A percentile compares a stretch with the other conserved stretches of the same genome.
Evolutionary conservation across 2,797 vertebrate genomes (phyloP).

Genomic region (Poeciliopsis gracilis): DNA sequence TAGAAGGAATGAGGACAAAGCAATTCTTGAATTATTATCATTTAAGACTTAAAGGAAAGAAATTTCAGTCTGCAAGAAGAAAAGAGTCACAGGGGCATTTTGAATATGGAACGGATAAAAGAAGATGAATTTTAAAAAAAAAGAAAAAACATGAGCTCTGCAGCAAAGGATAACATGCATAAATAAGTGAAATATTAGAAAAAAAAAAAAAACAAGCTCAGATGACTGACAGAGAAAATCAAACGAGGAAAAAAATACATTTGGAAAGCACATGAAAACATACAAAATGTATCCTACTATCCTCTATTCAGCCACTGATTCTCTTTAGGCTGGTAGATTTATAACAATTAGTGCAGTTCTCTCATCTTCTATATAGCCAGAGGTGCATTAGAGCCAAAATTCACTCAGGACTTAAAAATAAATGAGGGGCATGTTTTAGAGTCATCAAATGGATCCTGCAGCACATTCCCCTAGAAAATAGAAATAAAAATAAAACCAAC

Average conservation of each 20-base stretch:
- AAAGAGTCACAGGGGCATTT: constrained; percentile 28
- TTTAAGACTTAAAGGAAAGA: constrained; percentile 34
- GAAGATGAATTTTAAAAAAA: neutral
- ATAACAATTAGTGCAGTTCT: neutral
- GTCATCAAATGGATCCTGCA: constrained; percentile 6
- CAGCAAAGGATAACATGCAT: constrained; percentile 1
- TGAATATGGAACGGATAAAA: constrained; percentile 27
- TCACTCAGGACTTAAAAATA: constrained; percentile 36
- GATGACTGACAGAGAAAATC: constrained; percentile 6
- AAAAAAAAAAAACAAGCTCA: neutral
- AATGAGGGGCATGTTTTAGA: neutral
- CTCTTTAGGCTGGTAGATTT: neutral
- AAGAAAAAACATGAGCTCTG: constrained; percentile 11
- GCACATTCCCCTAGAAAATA: constrained; percentile 19
- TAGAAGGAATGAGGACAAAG: constrained; percentile 40
- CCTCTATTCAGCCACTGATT: neutral
- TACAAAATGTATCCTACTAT: constrained; percentile 11
- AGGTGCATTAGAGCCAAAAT: constrained; percentile 32
- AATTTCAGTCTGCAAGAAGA: constrained; percentile 20
- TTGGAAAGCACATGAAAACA: neutral
- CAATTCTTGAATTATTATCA: neutral
- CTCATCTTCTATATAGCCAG: constrained; percentile 13
- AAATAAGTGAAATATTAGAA: neutral
- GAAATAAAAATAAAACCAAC: neutral
- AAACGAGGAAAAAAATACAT: neutral